Evolutionary conservation across 2,113 vertebrate genomes (phyloP).

Genomic region (Bombycilla garrulus): DNA sequence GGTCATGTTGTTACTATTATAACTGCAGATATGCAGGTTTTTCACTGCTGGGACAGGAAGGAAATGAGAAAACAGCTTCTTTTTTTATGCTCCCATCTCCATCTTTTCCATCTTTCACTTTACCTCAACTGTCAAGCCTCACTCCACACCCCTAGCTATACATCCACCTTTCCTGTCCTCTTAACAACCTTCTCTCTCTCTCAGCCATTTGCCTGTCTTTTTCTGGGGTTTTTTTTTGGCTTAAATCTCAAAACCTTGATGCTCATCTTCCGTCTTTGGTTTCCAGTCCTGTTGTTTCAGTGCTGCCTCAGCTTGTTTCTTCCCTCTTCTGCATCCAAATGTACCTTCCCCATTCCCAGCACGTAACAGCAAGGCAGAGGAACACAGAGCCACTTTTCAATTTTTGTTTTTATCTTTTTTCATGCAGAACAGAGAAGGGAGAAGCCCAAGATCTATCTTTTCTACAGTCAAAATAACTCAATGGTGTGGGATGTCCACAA

Average conservation of each 20-base stretch:
- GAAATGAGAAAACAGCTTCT: background rate
- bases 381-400: background rate
- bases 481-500: background rate
- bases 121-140: background rate
- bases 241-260: background rate
- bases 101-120: background rate
- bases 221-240: background rate
- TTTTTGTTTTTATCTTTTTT: background rate
- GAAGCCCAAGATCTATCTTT: background rate
- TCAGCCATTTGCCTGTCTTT: background rate
- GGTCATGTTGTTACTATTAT: background rate
- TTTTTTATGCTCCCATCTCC: background rate
- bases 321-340: background rate
- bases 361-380: background rate
- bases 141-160: background rate
- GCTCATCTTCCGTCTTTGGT: background rate
- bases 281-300: background rate
- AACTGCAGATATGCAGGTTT: background rate
- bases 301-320: background rate
- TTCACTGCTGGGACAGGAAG: background rate
- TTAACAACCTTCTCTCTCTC: accelerated
- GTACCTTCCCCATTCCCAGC: background rate
- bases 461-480: background rate
- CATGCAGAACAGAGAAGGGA: background rate
- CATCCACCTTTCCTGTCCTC: background rate